A percentile compares a stretch with the other conserved stretches of the same genome.
These are phyloP conservation scores for Leucoptera coffeella DNA, from an alignment of 2,888 invertebrate genomes.

Conservation along the genomic window DNA sequence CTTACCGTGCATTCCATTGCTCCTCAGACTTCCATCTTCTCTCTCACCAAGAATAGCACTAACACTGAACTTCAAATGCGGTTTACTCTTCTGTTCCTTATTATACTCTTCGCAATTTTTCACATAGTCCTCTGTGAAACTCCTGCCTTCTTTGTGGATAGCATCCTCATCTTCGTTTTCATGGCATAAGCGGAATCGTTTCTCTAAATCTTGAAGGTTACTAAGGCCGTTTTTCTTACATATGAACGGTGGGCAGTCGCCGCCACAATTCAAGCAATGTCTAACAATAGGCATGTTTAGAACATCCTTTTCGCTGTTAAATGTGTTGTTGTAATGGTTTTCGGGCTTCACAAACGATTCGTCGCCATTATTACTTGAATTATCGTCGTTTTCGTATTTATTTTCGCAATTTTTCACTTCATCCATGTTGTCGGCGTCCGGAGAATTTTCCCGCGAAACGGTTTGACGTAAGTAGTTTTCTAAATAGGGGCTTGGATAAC, in stretches of 20 bases:
- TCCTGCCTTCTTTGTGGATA: conserved; percentile 6
- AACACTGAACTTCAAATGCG: conserved; percentile 86
- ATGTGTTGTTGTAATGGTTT: conserved; percentile 18
- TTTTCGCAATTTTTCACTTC: conserved; percentile 15
- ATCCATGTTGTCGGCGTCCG: conserved; percentile 28
- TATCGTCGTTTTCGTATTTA: conserved; percentile 26
- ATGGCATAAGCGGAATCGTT: conserved; percentile 30
- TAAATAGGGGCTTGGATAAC: conserved; percentile 45
- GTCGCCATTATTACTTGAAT: conserved; percentile 27
- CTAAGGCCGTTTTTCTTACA: conserved; percentile 39
- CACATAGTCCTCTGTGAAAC: conserved; percentile 30
- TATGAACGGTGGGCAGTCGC: conserved; percentile 47
- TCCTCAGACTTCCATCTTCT: conserved; percentile 15
- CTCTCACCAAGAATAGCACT: conserved; percentile 79
- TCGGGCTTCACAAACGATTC: conserved; percentile 27
- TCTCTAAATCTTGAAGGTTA: conserved; percentile 34
- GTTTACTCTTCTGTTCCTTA: conserved; percentile 57
- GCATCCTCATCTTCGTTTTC: conserved; percentile 29
- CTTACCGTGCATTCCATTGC: conserved; percentile 27
- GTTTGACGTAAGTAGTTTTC: conserved; percentile 37
- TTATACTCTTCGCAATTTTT: conserved; percentile 32
- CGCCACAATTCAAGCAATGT: conserved; percentile 50
- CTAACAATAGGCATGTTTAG: conserved; percentile 26
- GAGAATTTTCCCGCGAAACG: conserved; percentile 32
- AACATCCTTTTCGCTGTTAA: conserved; percentile 28